Evolutionary conservation across 2,113 vertebrate species (phyloP), one percentile per base, ranked within the genome.

Genomic region (Microtus oregoni): DNA sequence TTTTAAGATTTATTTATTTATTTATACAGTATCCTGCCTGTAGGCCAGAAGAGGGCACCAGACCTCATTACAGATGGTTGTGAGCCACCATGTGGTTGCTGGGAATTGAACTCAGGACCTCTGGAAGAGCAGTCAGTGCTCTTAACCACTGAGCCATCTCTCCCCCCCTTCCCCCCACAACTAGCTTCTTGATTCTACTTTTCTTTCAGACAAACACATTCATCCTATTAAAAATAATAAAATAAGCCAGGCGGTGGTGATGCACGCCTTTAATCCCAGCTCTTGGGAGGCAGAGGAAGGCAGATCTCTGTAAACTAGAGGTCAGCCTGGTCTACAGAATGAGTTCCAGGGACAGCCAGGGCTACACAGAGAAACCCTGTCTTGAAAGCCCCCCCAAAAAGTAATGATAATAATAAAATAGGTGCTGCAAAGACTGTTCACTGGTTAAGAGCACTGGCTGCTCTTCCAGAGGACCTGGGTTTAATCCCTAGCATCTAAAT

Each of bases 161-260:
- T 50, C 10, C 47, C 47, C 47, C 47, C 9, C 9, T 0, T 9
- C 47, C 47, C 47, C 35, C 22, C n/a, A n/a, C n/a, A 22, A 2
- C 10, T 58, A 24, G 52, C 9, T 13, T 78, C 38, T 86, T 67
- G 50, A 50, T 24, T 58, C 79, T 92, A 81, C 20, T 92, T 92
- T 92, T 70, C 68, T 90, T 94, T 52, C 47, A 35, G 32, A 86
- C 38, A 90, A 90, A 96, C 7, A 94, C 41, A 76, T 67, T 81
- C 22, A 76, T 85, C 78, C 47, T 47, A 65, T 65, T 50, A 91
- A 92, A 94, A 94, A 93, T 89, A 52, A 83, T 1, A 81, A 81
- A 17, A 58, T 58, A 58, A 58, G 19, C 58, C 19, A 58, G 58
- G 58, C 0, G 6, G 19, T 58, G 58, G 58, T 58, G 55, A 6